Evolutionary conservation across 2,888 invertebrate species (phyloP).

Genomic region (Caenorhabditis becei): DNA sequence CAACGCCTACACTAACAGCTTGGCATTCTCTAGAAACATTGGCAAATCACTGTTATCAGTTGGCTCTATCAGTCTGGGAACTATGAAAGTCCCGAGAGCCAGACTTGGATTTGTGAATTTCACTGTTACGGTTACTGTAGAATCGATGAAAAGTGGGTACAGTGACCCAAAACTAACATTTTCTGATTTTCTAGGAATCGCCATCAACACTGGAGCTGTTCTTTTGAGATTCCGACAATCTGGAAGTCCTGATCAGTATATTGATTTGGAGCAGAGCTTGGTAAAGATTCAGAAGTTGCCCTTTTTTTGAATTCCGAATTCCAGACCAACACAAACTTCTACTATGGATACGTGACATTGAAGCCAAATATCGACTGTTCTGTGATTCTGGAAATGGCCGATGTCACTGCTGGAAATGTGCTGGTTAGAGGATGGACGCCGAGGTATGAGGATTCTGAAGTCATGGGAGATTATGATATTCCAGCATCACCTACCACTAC

Average conservation of each 20-base stretch:
- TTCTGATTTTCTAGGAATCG: neutral
- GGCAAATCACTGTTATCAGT: neutral
- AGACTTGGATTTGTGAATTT: slow-evolving; percentile 25
- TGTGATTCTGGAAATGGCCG: slow-evolving; percentile 1
- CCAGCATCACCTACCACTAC: slow-evolving; percentile 32
- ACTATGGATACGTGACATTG: slow-evolving; percentile 22
- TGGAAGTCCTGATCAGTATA: neutral
- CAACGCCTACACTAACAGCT: slow-evolving; percentile 25
- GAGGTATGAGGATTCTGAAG: too few species aligned
- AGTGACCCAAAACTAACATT: too few species aligned
- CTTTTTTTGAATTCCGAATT: too few species aligned
- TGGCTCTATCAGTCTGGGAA: slow-evolving; percentile 12
- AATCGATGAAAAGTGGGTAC: neutral
- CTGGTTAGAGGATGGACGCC: slow-evolving; percentile 30
- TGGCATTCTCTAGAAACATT: slow-evolving; percentile 27
- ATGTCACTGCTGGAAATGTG: neutral
- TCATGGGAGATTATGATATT: too few species aligned
- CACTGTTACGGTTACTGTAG: slow-evolving; percentile 21
- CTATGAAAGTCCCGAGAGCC: slow-evolving; percentile 27
- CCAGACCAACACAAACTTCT: slow-evolving; percentile 33
- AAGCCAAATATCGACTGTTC: slow-evolving; percentile 13
- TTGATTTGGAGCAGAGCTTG: slow-evolving; percentile 12
- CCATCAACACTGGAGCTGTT: slow-evolving; percentile 10
- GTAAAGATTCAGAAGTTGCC: too few species aligned
- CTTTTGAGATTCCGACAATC: slow-evolving; percentile 11